phyloP scores from a whole-genome alignment of 35 echinoderm and acorn worm genomes.

The Chiridota heheva region DNA sequence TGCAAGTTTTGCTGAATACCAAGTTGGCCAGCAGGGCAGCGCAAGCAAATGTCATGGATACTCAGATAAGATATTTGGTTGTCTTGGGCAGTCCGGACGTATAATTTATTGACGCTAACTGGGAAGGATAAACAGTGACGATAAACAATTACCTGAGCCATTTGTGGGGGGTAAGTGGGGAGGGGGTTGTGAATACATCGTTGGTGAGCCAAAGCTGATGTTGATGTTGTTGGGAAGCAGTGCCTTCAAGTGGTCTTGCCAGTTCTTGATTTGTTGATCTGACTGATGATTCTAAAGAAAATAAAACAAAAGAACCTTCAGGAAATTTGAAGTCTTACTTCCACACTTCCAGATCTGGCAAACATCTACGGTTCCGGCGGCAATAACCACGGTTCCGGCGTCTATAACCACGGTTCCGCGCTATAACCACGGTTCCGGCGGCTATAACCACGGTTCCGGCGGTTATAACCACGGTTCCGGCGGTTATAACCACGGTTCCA shows the following conservation, averaged over 20 bases:
- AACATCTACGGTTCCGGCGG: no score
- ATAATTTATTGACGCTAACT: not conserved
- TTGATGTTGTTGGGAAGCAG: conserved; percentile 86
- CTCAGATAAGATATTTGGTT: no score
- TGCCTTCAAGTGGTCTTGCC: conserved; percentile 81
- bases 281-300: conserved; percentile 38
- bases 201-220: conserved; percentile 65
- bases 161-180: conserved; percentile 41
- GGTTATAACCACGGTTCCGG: no score
- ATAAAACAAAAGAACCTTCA: not conserved
- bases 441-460: not conserved
- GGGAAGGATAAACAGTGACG: not conserved
- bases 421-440: not conserved
- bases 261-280: conserved; percentile 54
- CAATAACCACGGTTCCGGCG: not conserved
- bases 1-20: no score
- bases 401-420: not conserved
- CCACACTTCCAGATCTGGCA: not conserved
- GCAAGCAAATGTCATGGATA: no score
- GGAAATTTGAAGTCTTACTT: no score
- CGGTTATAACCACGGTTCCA: no score
- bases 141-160: conserved; percentile 14
- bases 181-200: conserved; percentile 17
- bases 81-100: no score
- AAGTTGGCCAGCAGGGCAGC: no score